Base-by-base conservation (phyloP, 1,140 invertebrate species). In the Antheraea pernyi region DNA sequence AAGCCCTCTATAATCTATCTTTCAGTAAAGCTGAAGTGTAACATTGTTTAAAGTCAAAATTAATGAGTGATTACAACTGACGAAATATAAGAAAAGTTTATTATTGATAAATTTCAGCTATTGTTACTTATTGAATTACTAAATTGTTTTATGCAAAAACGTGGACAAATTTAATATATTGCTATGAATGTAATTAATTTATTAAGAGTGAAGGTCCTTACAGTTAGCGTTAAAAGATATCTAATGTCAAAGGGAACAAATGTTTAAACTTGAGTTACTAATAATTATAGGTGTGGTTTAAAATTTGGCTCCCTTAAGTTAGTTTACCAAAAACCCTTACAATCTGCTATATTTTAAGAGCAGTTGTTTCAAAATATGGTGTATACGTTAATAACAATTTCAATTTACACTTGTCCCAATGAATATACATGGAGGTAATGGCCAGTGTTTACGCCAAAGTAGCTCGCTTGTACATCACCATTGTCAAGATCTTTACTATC, bases 351-450 rank as follows among this genome's bases (percentile, higher is more conserved):
- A 42, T 9, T 46, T 64, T 65, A 48, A 65, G 9, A 48, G 36
- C 19, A 42, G 19, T 48, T 65, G 64, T 19, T 22, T 48, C 37
- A 42, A n/a, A n/a, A 65, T 48, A 42, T 48, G 61, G 61, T 63
- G 64, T 65, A 48, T 69, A 64, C 58, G 70, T 18, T 71, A 67
- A 62, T 65, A 69, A 53, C 79, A 78, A 74, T 77, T 81, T 75
- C 79, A 83, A 81, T 82, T 84, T 84, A 83, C 80, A 84, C 77
- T 81, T 77, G 85, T 88, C 83, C 86, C 88, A 85, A 88, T 87
- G 81, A 87, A 83, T 82, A 79, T 76, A 77, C 75, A 82, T 80
- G 73, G 77, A 82, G 80, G 77, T 84, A 78, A 80, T 72, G 77
- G 81, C 82, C 79, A 73, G 77, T 79, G 76, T 72, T 68, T 59